Base-by-base conservation (phyloP, 1,140 invertebrate genomes). In the Neodiprion virginianus region DNA sequence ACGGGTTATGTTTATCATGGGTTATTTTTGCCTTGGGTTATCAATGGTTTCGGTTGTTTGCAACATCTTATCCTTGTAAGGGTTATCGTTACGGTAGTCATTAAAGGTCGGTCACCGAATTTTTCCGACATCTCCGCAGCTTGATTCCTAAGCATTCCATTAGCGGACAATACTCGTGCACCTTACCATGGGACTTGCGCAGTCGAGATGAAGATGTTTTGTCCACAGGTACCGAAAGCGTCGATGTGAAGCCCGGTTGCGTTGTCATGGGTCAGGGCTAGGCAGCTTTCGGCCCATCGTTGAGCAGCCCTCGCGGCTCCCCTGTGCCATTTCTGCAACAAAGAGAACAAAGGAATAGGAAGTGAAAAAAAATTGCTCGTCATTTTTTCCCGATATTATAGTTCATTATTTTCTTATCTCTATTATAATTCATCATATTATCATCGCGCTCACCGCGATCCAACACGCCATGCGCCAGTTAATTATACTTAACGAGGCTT, bases 191-290 rank as follows among this genome's bases (percentile, higher is more conserved):
- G 94, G 65, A 95, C 94, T 88, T 93, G 92, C 71, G 93, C 91
- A 5, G 93, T 92, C n/a, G 94, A 90, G 14, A 95, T 93, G 82
- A 96, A 96, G 73, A 96, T 94, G 85, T 96, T 96, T 85, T 96
- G 95, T 23, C 95, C 95, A 82, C 94, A 96, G 48, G 91, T 86
- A 21, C 95, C 95, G 76, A 93, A 93, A 71, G 90, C 87, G 66
- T 93, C 90, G 8, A 93, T 90, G 77, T 90, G 90, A 65, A 94
- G 89, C 65, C 93, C 93, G 14, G 88, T 90, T 5, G 90, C 85
- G 74, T 92, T 91, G 81, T 95, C 94, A 83, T 96, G 95, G 11
- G 90, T 89, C 21, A 96, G 86, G 75, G 93, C 91, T 74, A 90
- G 85, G 78, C 95, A 96, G 72, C 90, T 82, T 69, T 94, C 90